Base-by-base conservation (phyloP, 2,888 invertebrate genomes). In the Hofmannophila pseudospretella region DNA sequence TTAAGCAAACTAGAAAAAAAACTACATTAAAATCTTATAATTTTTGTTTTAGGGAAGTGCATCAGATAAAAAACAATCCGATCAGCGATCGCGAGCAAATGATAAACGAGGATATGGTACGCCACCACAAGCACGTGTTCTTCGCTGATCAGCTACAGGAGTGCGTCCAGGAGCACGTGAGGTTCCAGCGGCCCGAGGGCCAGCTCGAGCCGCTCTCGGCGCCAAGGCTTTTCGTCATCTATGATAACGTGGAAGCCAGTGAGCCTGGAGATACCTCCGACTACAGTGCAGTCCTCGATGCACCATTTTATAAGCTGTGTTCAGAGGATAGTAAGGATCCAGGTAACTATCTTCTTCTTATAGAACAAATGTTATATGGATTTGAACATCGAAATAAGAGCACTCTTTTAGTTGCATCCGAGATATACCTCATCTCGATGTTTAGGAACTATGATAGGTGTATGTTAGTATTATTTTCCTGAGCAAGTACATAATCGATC, bases 201-300 rank as follows among this genome's bases (percentile, higher is more conserved):
- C 65, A 67, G 13, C 41, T 70, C 0, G 90, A 92, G 58, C 88
- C 91, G 0, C 62, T 94, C 10, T 88, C 89, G 25, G 82, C 90
- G 0, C 89, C 91, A 26, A 84, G 92, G 27, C 88, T 93, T 32
- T 93, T 89, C 54, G 88, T 93, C 16, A 88, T 93, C 5, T 91
- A 93, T 51, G 92, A 94, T 52, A 93, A 92, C 41, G 89, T 94
- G 20, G 92, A 93, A 54, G 90, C 94, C 7, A 88, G 90, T 25
- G 90, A 92, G 35, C 88, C 90, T 0, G 88, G 89, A 26, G 91
- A 92, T 47, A 87, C 88, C 1, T 80, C 88, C 5, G 88, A 89
- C 45, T 90, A 90, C 47, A 89, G 89, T 50, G 88, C 84, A 4
- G 82, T 89, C 34, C 82, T 88, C 8, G 89, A 91, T 48, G 88